phyloP scores from a whole-genome alignment of 1,140 invertebrate species.

The Pseudachorutes palmiensis region DNA sequence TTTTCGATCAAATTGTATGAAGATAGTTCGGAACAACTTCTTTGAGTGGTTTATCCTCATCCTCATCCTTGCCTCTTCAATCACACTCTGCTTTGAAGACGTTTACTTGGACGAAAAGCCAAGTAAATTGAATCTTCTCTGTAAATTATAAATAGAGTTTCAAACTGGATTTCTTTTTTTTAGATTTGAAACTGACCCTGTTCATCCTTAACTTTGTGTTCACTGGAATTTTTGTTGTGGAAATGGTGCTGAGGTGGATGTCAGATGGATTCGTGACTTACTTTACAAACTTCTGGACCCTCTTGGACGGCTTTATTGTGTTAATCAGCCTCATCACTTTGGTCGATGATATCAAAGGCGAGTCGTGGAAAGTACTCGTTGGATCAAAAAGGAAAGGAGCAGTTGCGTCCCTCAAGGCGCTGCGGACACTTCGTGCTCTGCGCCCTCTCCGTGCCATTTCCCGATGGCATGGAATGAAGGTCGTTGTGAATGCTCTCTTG shows the following conservation, averaged over 20 bases:
- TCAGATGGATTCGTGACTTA: constrained; percentile 90
- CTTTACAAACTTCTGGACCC: constrained; percentile 92
- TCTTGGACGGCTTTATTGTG: constrained; percentile 93
- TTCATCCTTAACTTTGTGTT: constrained; percentile 84
- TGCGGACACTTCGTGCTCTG: constrained; percentile 69
- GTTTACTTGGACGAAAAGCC: constrained; percentile 81
- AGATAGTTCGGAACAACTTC: constrained; percentile 53
- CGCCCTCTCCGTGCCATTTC: constrained; percentile 79
- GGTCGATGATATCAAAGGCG: constrained; percentile 27
- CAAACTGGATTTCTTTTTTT: too few relatives aligned
- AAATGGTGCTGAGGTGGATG: constrained; percentile 93
- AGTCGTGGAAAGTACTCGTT: neutral
- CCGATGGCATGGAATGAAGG: constrained; percentile 86
- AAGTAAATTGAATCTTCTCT: too few relatives aligned
- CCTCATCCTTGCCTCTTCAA: constrained; percentile 83
- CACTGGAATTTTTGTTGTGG: constrained; percentile 81
- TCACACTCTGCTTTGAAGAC: constrained; percentile 87
- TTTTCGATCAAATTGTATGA: constrained; percentile 40
- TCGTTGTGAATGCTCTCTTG: too few relatives aligned
- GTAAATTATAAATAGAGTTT: too few relatives aligned
- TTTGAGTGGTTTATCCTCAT: constrained; percentile 92
- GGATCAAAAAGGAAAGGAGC: neutral
- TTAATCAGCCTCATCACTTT: constrained; percentile 88
- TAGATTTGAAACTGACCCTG: constrained; percentile 65
- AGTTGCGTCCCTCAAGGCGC: constrained; percentile 76